Evolutionary conservation across 1,140 invertebrate species (phyloP), one percentile per base, ranked within the genome.

Genomic region (Drosophila willistoni): DNA sequence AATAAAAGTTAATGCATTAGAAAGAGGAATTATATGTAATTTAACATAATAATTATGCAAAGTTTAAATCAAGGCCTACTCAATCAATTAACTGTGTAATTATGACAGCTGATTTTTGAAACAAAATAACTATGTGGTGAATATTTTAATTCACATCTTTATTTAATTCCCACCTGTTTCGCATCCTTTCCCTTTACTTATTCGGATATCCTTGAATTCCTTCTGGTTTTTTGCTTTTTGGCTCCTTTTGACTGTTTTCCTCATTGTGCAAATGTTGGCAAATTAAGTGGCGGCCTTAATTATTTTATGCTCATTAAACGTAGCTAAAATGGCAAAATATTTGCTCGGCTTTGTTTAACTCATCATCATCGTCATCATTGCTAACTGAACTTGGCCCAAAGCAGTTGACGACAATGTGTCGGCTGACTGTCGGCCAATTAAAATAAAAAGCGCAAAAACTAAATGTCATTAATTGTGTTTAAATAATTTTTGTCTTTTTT

Each of bases 301-400:
- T 87, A 87, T 89, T 87, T 87, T 73, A 77, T 87, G 83, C 84
- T 89, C 84, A 87, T 87, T 87, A 87, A 89, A 67, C 76, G 76
- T 57, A 55, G 62, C 17, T 59, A 69, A 64, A 19, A 62, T 51
- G 44, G 51, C 56, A 12, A 73, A 65, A 71, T 70, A 64, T 77
- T 77, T 81, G 71, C 73, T 64, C 61, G 67, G 68, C 25, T 69
- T 69, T 77, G 68, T 14, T 84, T 63, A 77, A 78, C 73, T 62
- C 81, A 69, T 51, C 64, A 62, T 66, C 55, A 51, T 34, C 44
- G 12, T 22, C 44, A 22, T 51, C 44, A 10, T 51, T 19, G 44
- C 44, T 51, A 51, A 51, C 67, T 69, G 62, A 72, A 76, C 75
- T 81, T 76, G 83, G 83, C 81, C 73, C 67, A 80, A 71, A 80